Evolutionary conservation across 2,888 invertebrate species (phyloP).

Genomic region (Dyspetes luteomarginatus): DNA sequence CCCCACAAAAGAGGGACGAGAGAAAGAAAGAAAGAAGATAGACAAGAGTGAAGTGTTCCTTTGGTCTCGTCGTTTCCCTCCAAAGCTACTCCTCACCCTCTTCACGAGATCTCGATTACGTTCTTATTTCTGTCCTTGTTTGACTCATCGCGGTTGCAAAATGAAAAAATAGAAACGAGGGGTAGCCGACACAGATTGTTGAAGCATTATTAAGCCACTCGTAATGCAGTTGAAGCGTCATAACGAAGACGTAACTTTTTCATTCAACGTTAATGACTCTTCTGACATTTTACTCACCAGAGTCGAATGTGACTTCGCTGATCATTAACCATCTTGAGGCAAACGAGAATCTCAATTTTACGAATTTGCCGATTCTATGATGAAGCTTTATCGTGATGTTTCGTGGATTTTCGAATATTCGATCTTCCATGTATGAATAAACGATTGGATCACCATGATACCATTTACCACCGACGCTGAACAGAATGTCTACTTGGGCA

Average conservation of each 20-base stretch:
- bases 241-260: constrained; percentile 24
- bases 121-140: constrained; percentile 32
- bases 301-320: constrained; percentile 94
- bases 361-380: constrained; percentile 91
- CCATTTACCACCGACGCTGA: constrained; percentile 92
- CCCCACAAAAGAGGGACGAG: constrained; percentile 18
- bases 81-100: constrained; percentile 55
- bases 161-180: constrained; percentile 34
- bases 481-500: constrained; percentile 90
- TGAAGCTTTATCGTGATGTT: constrained; percentile 93
- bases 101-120: constrained; percentile 58
- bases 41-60: constrained; percentile 58
- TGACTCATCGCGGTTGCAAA: constrained; percentile 27
- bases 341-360: constrained; percentile 91
- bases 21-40: constrained; percentile 24
- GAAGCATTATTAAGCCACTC: constrained; percentile 45
- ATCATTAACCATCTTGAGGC: constrained; percentile 94
- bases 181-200: constrained; percentile 33
- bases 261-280: not conserved
- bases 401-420: constrained; percentile 91
- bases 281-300: constrained; percentile 85
- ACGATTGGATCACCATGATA: constrained; percentile 91
- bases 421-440: constrained; percentile 89
- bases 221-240: constrained; percentile 23
- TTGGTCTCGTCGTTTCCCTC: constrained; percentile 48